These are phyloP conservation scores for Hemichromis elongatus DNA, from an alignment of 2,113 vertebrate species.

Conservation along the genomic window DNA sequence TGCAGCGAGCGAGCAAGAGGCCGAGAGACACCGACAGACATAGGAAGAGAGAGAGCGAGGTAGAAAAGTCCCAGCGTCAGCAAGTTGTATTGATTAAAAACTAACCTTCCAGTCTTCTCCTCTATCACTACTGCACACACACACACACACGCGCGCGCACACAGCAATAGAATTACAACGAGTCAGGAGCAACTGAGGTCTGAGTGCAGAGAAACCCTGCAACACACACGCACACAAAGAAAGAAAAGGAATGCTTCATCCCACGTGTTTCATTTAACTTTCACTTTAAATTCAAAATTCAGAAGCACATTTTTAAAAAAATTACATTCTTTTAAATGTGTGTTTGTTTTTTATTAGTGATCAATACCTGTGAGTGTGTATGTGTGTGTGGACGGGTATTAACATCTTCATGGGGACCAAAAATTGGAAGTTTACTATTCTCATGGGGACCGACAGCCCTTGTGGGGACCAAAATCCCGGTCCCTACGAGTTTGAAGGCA, in stretches of 20 bases:
- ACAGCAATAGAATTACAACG: constrained; percentile 59
- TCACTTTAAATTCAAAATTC: not conserved
- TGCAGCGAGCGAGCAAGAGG: constrained; percentile 39
- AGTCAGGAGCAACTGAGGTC: constrained; percentile 44
- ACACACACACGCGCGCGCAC: constrained; percentile 15
- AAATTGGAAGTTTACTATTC: too few species aligned
- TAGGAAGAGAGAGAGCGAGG: constrained; percentile 73
- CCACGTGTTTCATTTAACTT: constrained; percentile 21
- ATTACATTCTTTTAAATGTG: constrained; percentile 39
- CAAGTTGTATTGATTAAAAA: constrained; percentile 99
- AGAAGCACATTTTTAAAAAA: constrained; percentile 19
- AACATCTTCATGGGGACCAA: too few species aligned
- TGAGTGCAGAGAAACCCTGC: constrained; percentile 3
- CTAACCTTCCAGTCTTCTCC: constrained; percentile 97
- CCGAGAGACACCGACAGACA: constrained; percentile 36
- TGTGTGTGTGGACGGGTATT: not conserved
- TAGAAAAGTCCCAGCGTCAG: constrained; percentile 90
- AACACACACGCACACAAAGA: constrained; percentile 1
- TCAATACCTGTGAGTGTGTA: not conserved
- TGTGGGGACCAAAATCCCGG: too few species aligned
- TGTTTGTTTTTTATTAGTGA: constrained; percentile 60
- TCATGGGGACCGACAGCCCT: too few species aligned
- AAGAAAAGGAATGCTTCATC: not conserved
- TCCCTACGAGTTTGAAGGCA: too few species aligned
- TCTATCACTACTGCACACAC: constrained; percentile 75